These are phyloP conservation scores for Heliconius aoede DNA, from an alignment of 2,888 invertebrate genomes.

Conservation along the genomic window DNA sequence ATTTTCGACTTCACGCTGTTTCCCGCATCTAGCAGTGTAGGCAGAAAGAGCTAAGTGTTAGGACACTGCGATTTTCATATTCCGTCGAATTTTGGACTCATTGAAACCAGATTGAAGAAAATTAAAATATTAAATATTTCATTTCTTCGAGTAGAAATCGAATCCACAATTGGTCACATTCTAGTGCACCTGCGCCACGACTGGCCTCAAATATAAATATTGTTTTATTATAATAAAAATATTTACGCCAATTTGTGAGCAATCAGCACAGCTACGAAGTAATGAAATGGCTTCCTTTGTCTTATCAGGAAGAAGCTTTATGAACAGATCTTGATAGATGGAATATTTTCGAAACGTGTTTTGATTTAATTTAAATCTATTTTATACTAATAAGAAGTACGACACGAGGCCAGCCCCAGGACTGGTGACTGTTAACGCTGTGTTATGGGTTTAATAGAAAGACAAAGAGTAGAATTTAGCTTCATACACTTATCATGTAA, in stretches of 20 bases:
- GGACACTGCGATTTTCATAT: background rate
- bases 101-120: no score
- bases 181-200: background rate
- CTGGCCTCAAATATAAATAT: no score
- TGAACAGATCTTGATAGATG: background rate
- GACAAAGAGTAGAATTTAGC: no score
- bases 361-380: background rate
- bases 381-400: background rate
- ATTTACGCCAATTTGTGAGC: no score
- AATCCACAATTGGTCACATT: background rate
- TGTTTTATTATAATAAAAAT: no score
- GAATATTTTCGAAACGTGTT: no score
- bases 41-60: background rate
- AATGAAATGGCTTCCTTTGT: background rate
- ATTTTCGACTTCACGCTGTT: background rate
- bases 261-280: background rate
- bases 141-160: background rate
- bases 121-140: no score
- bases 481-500: no score
- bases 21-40: background rate
- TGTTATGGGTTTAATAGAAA: background rate
- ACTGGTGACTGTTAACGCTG: background rate
- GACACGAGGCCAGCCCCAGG: no score
- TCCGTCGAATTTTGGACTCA: no score
- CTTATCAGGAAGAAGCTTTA: background rate